Conservation (phyloP, 2,797 vertebrate genomes). For the Tiaroga cobitis region DNA sequence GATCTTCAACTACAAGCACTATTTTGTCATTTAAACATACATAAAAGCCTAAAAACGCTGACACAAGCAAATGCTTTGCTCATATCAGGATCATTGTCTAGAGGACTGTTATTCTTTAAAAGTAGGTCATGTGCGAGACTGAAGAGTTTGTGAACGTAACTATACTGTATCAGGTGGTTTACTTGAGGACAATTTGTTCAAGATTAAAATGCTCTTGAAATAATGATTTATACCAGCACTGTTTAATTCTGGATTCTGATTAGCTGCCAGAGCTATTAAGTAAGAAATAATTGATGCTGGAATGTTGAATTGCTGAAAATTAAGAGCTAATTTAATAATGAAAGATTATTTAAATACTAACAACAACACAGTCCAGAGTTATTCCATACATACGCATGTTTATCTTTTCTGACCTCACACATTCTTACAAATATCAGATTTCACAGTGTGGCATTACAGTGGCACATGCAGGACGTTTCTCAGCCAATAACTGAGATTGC, state of each 20-base stretch:
- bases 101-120: slow-evolving; percentile 19
- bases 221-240: background rate
- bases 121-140: background rate
- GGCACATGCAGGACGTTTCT: background rate
- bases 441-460: background rate
- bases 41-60: slow-evolving; percentile 28
- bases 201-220: background rate
- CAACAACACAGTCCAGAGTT: background rate
- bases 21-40: slow-evolving; percentile 15
- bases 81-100: background rate
- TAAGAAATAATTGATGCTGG: background rate
- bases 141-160: background rate
- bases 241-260: background rate
- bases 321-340: background rate
- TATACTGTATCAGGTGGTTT: background rate
- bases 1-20: background rate
- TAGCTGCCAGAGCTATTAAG: background rate
- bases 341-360: background rate
- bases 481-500: background rate
- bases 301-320: background rate
- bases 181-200: background rate
- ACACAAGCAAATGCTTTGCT: background rate
- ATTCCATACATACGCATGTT: background rate
- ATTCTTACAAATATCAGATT: background rate
- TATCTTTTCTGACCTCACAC: background rate